phyloP scores from a whole-genome alignment of 2,888 invertebrate genomes.

The Aleiodes testaceus region DNA sequence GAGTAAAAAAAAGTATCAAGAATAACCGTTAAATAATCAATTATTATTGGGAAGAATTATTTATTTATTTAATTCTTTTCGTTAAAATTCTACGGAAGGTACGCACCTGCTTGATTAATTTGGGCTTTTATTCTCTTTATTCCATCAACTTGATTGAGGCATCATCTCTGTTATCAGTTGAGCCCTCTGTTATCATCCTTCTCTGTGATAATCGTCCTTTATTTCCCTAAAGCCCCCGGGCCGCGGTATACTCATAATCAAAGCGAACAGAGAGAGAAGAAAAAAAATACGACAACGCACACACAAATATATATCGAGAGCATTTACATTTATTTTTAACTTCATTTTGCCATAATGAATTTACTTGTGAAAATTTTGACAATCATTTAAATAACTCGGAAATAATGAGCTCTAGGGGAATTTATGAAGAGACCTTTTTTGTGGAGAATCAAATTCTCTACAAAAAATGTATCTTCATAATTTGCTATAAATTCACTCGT shows the following conservation, averaged over 20 bases:
- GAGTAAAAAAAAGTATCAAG: constrained; percentile 4
- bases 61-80: constrained; percentile 7
- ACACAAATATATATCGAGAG: constrained; percentile 3
- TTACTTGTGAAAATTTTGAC: too few relatives aligned
- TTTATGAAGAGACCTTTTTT: neutral
- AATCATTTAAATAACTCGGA: neutral
- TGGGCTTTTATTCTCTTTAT: constrained; percentile 3
- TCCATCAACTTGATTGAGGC: constrained; percentile 7
- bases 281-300: constrained; percentile 35
- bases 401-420: neutral
- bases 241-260: constrained; percentile 61
- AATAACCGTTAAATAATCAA: constrained; percentile 6
- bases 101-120: constrained; percentile 22
- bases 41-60: neutral
- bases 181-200: constrained; percentile 39
- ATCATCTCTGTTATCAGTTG: constrained; percentile 48
- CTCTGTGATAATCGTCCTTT: constrained; percentile 54
- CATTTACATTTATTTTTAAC: neutral
- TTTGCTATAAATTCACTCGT: too few relatives aligned
- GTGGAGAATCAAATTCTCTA: too few relatives aligned
- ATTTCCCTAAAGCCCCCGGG: constrained; percentile 59
- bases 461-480: too few relatives aligned
- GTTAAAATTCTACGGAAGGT: constrained; percentile 9
- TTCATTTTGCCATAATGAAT: neutral
- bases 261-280: constrained; percentile 62